Evolutionary conservation across 2,888 invertebrate genomes (phyloP).

Genomic region (Balanococcus diminutus): DNA sequence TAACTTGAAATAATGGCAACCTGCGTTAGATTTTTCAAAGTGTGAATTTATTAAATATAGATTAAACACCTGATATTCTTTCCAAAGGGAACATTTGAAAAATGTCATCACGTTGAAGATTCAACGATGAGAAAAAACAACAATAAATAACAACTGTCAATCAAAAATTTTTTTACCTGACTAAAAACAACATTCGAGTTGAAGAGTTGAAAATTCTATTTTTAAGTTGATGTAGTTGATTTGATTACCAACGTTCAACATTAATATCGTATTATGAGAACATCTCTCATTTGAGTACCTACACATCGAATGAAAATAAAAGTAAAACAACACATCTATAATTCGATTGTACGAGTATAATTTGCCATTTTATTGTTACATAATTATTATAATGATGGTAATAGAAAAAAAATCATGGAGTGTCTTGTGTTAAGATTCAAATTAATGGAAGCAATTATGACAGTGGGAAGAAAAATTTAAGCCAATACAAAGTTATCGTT

Average conservation of each 20-base stretch:
- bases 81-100: too few species aligned
- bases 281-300: too few species aligned
- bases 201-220: neutral
- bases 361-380: neutral
- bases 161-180: neutral
- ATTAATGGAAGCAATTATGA: slow-evolving; percentile 12
- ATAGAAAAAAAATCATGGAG: neutral
- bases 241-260: too few species aligned
- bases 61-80: too few species aligned
- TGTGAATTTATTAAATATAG: neutral
- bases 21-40: too few species aligned
- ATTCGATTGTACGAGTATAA: neutral
- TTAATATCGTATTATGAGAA: too few species aligned
- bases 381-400: neutral
- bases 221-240: too few species aligned
- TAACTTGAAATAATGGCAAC: neutral
- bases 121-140: neutral
- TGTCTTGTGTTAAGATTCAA: neutral
- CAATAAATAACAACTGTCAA: neutral
- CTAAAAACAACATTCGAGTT: neutral
- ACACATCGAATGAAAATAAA: neutral
- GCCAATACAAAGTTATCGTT: neutral
- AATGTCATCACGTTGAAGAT: too few species aligned
- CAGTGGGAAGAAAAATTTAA: neutral
- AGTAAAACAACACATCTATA: neutral